Conservation (phyloP, 2,113 vertebrate genomes). For the Pygoscelis adeliae region DNA sequence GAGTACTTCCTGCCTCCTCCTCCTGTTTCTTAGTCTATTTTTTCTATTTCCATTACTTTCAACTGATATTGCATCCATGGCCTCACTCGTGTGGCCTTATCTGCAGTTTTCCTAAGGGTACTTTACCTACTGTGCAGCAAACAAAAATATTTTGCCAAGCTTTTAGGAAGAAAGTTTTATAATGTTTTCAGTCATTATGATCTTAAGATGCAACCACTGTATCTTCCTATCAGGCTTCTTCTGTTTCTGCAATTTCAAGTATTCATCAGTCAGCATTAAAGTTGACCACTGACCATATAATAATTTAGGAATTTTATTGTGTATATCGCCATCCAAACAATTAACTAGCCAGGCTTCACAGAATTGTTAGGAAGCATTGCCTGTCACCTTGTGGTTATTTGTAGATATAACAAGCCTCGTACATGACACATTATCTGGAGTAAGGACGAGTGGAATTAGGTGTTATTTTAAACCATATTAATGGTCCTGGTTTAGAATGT, state of each 20-base stretch:
- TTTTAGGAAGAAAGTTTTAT: not conserved
- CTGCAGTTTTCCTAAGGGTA: not conserved
- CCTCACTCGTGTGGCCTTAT: not conserved
- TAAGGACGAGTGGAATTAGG: not conserved
- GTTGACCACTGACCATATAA: not conserved
- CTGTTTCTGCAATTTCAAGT: not conserved
- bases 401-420: not conserved
- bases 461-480: not conserved
- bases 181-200: not conserved
- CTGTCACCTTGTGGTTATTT: conserved; percentile 42
- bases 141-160: not conserved
- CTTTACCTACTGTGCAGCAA: not conserved
- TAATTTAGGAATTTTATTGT: not conserved
- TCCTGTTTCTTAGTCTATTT: not conserved
- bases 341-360: not conserved
- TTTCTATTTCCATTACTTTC: not conserved
- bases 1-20: not conserved
- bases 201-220: not conserved
- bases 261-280: not conserved
- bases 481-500: not conserved
- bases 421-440: not conserved
- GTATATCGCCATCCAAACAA: not conserved
- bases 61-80: not conserved
- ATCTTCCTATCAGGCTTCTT: not conserved
- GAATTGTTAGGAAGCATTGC: not conserved